Evolutionary conservation across 2,888 invertebrate genomes (phyloP).

Genomic region (Mimas tiliae): DNA sequence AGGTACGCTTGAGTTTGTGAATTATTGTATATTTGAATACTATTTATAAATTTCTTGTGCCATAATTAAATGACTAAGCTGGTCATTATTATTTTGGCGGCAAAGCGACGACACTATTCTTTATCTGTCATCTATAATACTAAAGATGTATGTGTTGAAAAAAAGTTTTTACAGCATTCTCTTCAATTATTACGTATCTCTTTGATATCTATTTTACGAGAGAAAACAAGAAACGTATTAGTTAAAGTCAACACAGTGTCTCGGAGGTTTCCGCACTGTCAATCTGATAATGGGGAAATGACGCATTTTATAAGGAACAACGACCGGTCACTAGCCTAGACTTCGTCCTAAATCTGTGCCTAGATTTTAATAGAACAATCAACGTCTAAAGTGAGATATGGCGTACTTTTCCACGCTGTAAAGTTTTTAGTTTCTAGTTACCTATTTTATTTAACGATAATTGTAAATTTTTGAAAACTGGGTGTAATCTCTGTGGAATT

Average conservation of each 20-base stretch:
- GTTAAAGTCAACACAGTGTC: constrained; percentile 16
- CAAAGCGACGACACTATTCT: background rate
- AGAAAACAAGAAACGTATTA: constrained; percentile 12
- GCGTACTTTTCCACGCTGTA: background rate
- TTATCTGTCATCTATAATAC: background rate
- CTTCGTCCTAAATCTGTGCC: constrained; percentile 34
- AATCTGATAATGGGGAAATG: constrained; percentile 36
- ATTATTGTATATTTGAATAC: too few species aligned
- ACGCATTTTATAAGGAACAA: constrained; percentile 43
- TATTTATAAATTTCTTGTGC: too few species aligned
- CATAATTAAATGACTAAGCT: background rate
- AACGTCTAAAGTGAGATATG: constrained; percentile 29
- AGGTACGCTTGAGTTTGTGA: too few species aligned
- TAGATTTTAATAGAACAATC: constrained; percentile 34
- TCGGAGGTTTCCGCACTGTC: constrained; percentile 34
- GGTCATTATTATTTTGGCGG: background rate
- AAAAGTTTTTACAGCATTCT: background rate
- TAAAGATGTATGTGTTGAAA: background rate
- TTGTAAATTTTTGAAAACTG: too few species aligned
- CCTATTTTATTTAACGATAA: background rate
- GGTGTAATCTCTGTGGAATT: too few species aligned
- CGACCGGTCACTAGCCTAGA: constrained; percentile 44
- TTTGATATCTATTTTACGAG: constrained; percentile 11
- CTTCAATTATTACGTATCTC: background rate
- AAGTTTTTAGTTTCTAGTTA: background rate